A percentile compares a stretch with the other conserved stretches of the same genome.
Evolutionary conservation across 2,888 invertebrate genomes (phyloP).

Genomic region (Hyposoter didymator): DNA sequence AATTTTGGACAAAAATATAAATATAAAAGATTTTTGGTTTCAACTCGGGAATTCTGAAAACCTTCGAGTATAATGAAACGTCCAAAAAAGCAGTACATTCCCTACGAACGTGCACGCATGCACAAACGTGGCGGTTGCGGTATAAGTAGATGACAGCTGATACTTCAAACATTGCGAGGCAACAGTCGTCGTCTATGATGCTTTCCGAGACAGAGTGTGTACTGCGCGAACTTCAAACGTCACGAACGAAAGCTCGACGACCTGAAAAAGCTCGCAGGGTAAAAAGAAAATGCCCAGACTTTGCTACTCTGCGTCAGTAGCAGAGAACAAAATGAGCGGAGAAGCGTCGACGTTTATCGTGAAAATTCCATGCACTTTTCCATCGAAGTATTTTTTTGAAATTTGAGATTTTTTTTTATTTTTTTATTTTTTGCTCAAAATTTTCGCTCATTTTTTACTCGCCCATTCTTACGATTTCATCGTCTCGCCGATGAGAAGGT

Average conservation of each 20-base stretch:
- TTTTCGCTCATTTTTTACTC: not conserved
- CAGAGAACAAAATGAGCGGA: conserved; percentile 54
- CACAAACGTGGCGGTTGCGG: conserved; percentile 1
- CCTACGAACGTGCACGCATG: not conserved
- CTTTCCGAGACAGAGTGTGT: conserved; percentile 38
- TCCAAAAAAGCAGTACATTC: not conserved
- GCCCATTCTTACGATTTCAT: not conserved
- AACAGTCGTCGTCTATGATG: conserved; percentile 42
- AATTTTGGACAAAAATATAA: not conserved
- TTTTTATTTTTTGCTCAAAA: not conserved
- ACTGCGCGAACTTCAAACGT: conserved; percentile 61
- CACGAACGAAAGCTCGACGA: conserved; percentile 52
- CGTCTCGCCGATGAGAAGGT: conserved; percentile 9
- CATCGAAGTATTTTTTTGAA: not conserved
- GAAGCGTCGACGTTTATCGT: conserved; percentile 44
- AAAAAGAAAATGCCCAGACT: conserved; percentile 35
- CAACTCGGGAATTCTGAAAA: too few species aligned
- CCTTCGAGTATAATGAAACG: too few species aligned
- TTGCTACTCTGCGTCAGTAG: conserved; percentile 5
- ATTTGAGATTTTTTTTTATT: not conserved
- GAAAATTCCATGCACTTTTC: not conserved
- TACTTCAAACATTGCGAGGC: conserved; percentile 54
- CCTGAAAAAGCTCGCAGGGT: conserved; percentile 32
- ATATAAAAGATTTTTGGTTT: not conserved
- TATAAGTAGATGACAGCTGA: conserved; percentile 40